Percentiles rank a stretch among this genome's conserved stretches.
Evolutionary conservation across 37 sponge, comb jelly and placozoan genomes (phyloP).

Genomic region (Halichondria panicea): DNA sequence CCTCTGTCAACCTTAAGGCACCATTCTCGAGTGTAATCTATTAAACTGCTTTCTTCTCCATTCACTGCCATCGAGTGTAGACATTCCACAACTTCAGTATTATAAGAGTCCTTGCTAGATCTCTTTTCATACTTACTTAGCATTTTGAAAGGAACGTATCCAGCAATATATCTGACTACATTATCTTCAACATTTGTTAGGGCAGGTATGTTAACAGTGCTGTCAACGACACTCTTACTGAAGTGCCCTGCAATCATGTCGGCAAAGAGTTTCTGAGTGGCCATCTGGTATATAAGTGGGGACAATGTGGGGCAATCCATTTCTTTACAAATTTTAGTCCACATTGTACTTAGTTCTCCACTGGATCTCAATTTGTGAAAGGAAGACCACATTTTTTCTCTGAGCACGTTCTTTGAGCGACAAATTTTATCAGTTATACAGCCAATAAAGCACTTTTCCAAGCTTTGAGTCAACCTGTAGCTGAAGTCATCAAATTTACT

Average conservation of each 20-base stretch:
- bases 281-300: constrained; percentile 18
- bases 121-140: constrained; percentile 24
- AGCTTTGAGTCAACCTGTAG: not conserved
- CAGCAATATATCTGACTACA: constrained; percentile 19
- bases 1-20: constrained; percentile 11
- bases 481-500: not conserved
- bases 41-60: constrained; percentile 26
- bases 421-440: not conserved
- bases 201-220: not conserved
- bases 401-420: constrained; percentile 2
- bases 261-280: constrained; percentile 18
- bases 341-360: no score
- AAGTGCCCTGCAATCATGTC: not conserved
- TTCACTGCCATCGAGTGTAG: constrained; percentile 20
- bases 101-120: not conserved
- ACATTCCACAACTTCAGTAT: constrained; percentile 27
- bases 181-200: constrained; percentile 20
- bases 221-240: no score
- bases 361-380: constrained; percentile 16
- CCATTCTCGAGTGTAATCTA: constrained; percentile 30
- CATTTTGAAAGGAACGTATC: constrained; percentile 19
- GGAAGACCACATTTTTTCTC: constrained; percentile 20
- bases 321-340: no score
- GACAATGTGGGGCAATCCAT: no score
- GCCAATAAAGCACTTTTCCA: not conserved